These are phyloP conservation scores for Didymodactylos carnosus DNA, from an alignment of 2,888 invertebrate genomes.

Conservation along the genomic window DNA sequence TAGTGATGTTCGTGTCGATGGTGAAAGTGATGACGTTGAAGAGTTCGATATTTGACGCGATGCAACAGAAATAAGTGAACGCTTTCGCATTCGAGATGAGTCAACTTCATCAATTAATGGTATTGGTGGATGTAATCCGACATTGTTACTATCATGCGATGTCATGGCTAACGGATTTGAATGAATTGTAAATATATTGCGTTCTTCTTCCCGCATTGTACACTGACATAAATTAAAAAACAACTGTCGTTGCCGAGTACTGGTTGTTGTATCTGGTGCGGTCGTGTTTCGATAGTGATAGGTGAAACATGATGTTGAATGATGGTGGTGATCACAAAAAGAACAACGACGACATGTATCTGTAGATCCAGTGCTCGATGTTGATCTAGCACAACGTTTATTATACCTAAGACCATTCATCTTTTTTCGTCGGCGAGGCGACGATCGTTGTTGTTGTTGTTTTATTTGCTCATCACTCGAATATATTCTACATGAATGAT, in stretches of 20 bases:
- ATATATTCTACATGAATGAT: neutral
- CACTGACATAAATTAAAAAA: neutral
- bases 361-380: neutral
- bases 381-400: too few relatives aligned
- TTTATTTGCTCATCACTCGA: neutral
- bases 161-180: too few relatives aligned
- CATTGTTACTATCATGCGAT: too few relatives aligned
- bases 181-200: neutral
- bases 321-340: neutral
- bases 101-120: too few relatives aligned
- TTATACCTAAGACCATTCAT: too few relatives aligned
- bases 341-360: neutral
- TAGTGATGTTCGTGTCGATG: neutral
- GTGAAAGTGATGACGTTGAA: neutral
- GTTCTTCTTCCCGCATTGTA: neutral
- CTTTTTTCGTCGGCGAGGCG: too few relatives aligned
- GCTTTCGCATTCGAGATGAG: too few relatives aligned
- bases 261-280: neutral
- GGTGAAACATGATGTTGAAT: too few relatives aligned
- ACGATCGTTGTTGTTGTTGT: neutral
- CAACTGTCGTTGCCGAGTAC: too few relatives aligned
- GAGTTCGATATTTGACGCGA: neutral
- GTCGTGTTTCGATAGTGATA: too few relatives aligned
- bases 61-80: too few relatives aligned
- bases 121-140: too few relatives aligned